These are phyloP conservation scores for Gallinago stenura DNA, from an alignment of 2,797 vertebrate species.

Conservation along the genomic window DNA sequence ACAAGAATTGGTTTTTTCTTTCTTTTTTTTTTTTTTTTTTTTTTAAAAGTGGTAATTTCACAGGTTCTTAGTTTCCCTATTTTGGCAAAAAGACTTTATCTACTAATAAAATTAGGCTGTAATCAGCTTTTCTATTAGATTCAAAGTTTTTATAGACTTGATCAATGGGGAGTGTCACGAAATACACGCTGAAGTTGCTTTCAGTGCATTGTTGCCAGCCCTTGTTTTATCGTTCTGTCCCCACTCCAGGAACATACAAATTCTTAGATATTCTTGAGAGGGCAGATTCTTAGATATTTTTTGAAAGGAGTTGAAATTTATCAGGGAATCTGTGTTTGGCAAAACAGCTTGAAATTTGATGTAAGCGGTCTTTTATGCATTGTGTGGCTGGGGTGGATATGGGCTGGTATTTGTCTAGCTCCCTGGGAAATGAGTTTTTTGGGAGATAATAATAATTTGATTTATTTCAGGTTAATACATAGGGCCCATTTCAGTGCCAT, in stretches of 20 bases:
- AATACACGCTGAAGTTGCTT: background rate
- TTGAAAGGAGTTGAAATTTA: background rate
- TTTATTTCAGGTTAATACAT: background rate
- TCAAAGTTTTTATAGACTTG: slow-evolving; percentile 7
- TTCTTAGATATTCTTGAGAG: background rate
- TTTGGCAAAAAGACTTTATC: slow-evolving; percentile 15
- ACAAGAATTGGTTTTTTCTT: background rate
- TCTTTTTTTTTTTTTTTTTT: background rate
- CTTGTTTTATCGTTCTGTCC: background rate
- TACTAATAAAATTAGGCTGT: slow-evolving; percentile 13
- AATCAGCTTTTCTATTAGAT: slow-evolving; percentile 29
- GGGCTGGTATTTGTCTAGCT: background rate
- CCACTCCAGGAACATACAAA: rapidly evolving
- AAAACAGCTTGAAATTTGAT: background rate
- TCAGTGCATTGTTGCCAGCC: background rate
- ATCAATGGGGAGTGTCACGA: background rate
- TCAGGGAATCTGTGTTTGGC: background rate
- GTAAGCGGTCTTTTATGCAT: background rate
- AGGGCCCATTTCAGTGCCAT: background rate
- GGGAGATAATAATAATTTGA: background rate
- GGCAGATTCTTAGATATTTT: background rate
- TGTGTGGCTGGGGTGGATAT: background rate
- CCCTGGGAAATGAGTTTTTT: background rate
- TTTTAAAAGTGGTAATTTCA: slow-evolving; percentile 19
- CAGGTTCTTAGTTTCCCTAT: background rate